Conservation (phyloP, 2,888 invertebrate genomes). For the Salticus scenicus region DNA sequence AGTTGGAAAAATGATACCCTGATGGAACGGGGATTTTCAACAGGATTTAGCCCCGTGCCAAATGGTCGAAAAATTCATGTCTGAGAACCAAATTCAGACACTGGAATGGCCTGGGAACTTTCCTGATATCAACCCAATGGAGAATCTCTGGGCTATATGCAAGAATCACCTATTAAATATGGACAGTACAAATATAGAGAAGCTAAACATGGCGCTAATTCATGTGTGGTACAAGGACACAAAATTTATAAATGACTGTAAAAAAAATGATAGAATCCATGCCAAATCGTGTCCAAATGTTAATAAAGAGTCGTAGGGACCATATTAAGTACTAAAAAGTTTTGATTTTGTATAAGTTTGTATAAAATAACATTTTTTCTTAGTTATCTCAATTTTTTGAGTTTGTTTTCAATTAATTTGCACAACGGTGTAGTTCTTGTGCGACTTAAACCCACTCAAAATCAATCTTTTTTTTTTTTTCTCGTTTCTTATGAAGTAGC, state of each 20-base stretch:
- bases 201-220: constrained; percentile 19
- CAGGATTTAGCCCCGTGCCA: not conserved
- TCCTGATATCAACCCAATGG: not conserved
- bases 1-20: not conserved
- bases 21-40: constrained; percentile 3
- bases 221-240: constrained; percentile 14
- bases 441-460: too few species aligned
- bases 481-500: too few species aligned
- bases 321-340: constrained; percentile 18
- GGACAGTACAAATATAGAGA: not conserved
- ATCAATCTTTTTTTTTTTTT: too few species aligned
- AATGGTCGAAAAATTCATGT: constrained; percentile 1
- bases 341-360: constrained; percentile 1
- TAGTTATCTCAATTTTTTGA: constrained; percentile 14
- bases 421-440: too few species aligned
- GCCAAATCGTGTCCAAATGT: constrained; percentile 13
- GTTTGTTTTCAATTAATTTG: constrained; percentile 10
- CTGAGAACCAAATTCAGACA: constrained; percentile 14
- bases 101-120: not conserved
- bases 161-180: constrained; percentile 3
- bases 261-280: not conserved
- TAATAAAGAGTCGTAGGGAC: not conserved
- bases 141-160: not conserved
- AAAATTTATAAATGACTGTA: not conserved
- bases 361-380: constrained; percentile 21